Evolutionary conservation across 2,113 vertebrate genomes (phyloP).

Genomic region (Xenopus borealis): DNA sequence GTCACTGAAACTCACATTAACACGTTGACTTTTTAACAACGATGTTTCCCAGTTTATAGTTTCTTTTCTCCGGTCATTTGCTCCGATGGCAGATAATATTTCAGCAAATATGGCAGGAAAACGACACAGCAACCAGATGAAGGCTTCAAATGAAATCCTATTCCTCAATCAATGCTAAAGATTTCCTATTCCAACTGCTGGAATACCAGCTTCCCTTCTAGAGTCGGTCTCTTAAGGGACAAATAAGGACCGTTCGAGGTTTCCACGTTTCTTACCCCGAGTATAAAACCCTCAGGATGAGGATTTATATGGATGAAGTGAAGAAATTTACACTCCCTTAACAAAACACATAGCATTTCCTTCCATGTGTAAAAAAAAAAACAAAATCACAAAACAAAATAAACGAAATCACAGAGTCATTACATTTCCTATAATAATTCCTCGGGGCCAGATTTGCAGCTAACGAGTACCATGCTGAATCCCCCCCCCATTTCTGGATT

Average conservation of each 20-base stretch:
- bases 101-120: constrained; percentile 70
- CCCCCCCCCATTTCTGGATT: too few relatives aligned
- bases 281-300: constrained; percentile 78
- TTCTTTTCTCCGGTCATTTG: constrained; percentile 41
- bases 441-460: too few relatives aligned
- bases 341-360: constrained; percentile 91
- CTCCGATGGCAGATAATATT: constrained; percentile 67
- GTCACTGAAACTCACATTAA: constrained; percentile 55
- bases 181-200: too few relatives aligned
- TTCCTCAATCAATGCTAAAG: too few relatives aligned
- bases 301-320: constrained; percentile 86
- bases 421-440: too few relatives aligned
- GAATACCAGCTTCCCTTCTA: constrained; percentile 63
- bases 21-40: constrained; percentile 58
- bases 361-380: constrained; percentile 78
- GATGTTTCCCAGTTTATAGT: background rate
- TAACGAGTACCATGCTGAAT: too few relatives aligned
- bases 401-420: constrained; percentile 45
- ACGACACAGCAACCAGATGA: constrained; percentile 71
- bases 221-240: constrained; percentile 79
- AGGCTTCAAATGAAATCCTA: constrained; percentile 52
- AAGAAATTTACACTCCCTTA: constrained; percentile 93
- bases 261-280: constrained; percentile 79
- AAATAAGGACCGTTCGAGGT: constrained; percentile 75
- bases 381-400: constrained; percentile 67